Evolutionary conservation across 2,888 invertebrate species (phyloP).

Genomic region (Cephus rjabovi): DNA sequence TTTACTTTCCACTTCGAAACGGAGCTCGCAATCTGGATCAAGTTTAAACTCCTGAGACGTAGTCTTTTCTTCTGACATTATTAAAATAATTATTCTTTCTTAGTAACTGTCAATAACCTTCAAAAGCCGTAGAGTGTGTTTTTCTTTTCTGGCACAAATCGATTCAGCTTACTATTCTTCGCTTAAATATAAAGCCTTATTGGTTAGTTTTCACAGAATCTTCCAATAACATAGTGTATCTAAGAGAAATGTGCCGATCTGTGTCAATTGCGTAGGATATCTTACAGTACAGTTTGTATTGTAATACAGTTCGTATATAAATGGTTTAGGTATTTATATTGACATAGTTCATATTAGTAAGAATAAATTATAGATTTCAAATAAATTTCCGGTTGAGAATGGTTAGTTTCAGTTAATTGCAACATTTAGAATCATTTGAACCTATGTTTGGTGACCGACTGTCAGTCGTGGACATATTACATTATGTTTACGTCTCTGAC

Average conservation of each 20-base stretch:
- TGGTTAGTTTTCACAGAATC: neutral
- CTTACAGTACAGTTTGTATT: neutral
- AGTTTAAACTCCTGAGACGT: constrained; percentile 80
- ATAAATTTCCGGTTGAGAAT: neutral
- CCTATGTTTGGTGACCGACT: neutral
- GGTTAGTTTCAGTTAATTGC: neutral
- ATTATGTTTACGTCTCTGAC: neutral
- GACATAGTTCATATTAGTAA: neutral
- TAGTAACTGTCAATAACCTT: neutral
- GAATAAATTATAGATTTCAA: neutral
- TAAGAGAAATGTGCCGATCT: neutral
- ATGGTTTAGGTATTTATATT: neutral
- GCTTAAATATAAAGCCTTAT: neutral
- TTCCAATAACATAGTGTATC: neutral
- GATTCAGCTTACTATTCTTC: neutral
- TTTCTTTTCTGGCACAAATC: neutral
- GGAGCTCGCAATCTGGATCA: constrained; percentile 89
- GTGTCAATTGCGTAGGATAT: neutral
- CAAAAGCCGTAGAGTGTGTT: neutral
- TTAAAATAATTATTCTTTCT: constrained; percentile 3
- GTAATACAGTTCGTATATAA: neutral
- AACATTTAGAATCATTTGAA: neutral
- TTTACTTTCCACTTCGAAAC: constrained; percentile 93
- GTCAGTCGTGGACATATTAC: neutral
- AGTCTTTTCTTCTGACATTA: constrained; percentile 59